Evolutionary conservation across 1,140 invertebrate genomes (phyloP), one percentile per base, ranked within the genome.

Genomic region (Zeugodacus cucurbitae): DNA sequence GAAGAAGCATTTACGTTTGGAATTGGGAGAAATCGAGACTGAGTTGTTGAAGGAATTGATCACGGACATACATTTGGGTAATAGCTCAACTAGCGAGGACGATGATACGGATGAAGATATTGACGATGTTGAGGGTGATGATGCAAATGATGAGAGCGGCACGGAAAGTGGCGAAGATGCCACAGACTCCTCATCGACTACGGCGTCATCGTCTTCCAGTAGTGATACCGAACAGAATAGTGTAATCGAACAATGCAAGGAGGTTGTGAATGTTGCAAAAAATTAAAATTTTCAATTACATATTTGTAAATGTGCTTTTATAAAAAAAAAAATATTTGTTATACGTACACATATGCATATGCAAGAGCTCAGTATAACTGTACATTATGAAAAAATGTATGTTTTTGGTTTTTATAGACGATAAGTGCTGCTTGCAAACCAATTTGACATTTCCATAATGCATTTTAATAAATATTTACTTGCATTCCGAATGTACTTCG

Each of bases 191-290:
- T 88, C 62, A 22, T n/a, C 85, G 90, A 90, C 22, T 90, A 29
- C 34, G 44, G 54, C 59, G 91, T 89, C 78, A 89, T 82, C 74
- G 3, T 48, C 74, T 22, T 48, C 90, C 11, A 91, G 89, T 54
- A 91, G 91, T 78, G 91, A 92, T 74, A 91, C 90, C 8, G 91
- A 92, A 54, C 91, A 89, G n/a, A 92, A 92, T 88, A 92, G 91
- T 88, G 91, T 92, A 58, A 92, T 92, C 48, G 91, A 92, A 86
- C 91, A 92, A 82, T 91, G 91, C 89, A 91, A 86, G 26, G 87
- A 87, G 17, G 89, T 87, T 86, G 64, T 78, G 64, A 88, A 88
- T 48, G 22, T 82, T 48, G 6, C 41, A 41, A 62, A 87, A 87
- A 29, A 26, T 29, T 86, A 57, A n/a, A 32, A 29, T 29, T 48